Percentiles rank a stretch among this genome's conserved stretches.
Conservation (phyloP, 2,888 invertebrate genomes). For the Ypsolopha scabrella region DNA sequence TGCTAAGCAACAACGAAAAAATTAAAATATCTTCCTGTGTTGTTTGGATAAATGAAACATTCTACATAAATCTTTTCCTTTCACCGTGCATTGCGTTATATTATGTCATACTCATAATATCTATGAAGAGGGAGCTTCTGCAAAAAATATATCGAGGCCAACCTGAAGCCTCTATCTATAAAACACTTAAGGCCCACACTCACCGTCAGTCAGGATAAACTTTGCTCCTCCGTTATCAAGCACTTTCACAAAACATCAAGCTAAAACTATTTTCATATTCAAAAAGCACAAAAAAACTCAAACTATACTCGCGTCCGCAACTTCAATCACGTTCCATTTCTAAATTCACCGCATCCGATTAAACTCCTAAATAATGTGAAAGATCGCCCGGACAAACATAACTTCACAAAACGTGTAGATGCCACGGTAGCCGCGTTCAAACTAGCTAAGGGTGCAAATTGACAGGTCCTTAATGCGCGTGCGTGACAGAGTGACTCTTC, state of each 20-base stretch:
- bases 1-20: too few species aligned
- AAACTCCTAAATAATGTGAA: conserved; percentile 1
- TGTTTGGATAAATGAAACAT: not conserved
- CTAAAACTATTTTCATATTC: conserved; percentile 16
- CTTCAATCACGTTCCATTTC: conserved; percentile 20
- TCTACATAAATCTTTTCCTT: not conserved
- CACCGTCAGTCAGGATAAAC: conserved; percentile 43
- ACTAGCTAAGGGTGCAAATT: conserved; percentile 59
- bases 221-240: conserved; percentile 39
- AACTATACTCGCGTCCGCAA: conserved; percentile 14
- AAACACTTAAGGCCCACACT: conserved; percentile 18
- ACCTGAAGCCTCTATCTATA: conserved; percentile 8
- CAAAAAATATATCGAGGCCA: not conserved
- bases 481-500: conserved; percentile 62
- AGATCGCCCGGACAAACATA: conserved; percentile 1
- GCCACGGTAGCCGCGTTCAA: conserved; percentile 33
- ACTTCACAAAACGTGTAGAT: conserved; percentile 24
- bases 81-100: conserved; percentile 5
- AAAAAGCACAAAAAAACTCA: conserved; percentile 1
- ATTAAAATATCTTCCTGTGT: not conserved
- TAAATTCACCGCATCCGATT: conserved; percentile 27
- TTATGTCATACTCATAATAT: conserved; percentile 8
- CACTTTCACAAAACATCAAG: conserved; percentile 38
- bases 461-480: conserved; percentile 44
- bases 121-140: conserved; percentile 6